These are phyloP conservation scores for Grapholita molesta DNA, from an alignment of 1,140 invertebrate genomes.

Conservation along the genomic window DNA sequence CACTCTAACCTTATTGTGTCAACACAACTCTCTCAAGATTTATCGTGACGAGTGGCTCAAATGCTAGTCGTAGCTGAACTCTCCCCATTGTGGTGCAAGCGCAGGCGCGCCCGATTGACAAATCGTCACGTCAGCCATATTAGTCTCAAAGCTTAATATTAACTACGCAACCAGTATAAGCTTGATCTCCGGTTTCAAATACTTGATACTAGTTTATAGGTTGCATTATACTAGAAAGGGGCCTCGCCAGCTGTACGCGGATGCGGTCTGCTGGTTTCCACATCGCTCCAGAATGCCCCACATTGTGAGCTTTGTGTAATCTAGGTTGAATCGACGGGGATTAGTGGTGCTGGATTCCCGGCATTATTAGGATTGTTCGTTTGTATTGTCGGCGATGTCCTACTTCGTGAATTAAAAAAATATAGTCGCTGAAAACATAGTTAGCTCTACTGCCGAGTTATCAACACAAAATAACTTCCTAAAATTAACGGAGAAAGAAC, in stretches of 20 bases:
- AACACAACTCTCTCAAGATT: background rate
- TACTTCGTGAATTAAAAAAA: background rate
- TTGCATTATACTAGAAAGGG: background rate
- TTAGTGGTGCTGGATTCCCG: background rate
- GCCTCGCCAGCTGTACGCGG: background rate
- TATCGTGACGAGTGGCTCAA: background rate
- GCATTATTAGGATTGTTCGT: background rate
- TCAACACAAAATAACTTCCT: too few relatives aligned
- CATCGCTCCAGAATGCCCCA: background rate
- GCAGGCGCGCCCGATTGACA: constrained; percentile 1
- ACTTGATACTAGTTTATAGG: background rate
- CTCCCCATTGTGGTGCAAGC: background rate
- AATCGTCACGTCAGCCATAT: background rate
- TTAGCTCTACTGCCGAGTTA: too few relatives aligned
- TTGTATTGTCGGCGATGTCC: background rate
- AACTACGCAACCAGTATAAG: background rate
- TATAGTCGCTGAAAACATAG: too few relatives aligned
- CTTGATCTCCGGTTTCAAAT: background rate
- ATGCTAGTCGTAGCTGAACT: background rate
- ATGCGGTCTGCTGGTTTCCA: background rate
- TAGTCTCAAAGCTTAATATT: too few relatives aligned
- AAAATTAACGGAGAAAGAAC: too few relatives aligned
- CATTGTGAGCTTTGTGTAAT: background rate
- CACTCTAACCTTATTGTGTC: background rate
- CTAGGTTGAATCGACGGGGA: background rate